Percentiles rank a stretch among this genome's conserved stretches.
phyloP scores from a whole-genome alignment of 2,797 vertebrate genomes.

The Siniperca undulata region DNA sequence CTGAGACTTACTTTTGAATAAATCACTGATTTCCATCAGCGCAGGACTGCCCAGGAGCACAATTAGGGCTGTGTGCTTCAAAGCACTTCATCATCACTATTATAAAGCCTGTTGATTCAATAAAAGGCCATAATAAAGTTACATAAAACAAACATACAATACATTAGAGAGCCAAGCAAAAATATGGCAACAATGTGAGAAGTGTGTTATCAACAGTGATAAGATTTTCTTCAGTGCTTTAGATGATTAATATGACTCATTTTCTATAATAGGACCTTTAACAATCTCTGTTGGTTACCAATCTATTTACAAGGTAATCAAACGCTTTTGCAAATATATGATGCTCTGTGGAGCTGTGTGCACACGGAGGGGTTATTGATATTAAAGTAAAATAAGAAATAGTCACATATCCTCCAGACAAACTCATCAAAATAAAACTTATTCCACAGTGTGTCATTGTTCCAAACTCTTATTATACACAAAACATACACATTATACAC shows the following conservation, averaged over 20 bases:
- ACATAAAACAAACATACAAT: conserved; percentile 33
- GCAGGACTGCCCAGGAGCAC: conserved; percentile 29
- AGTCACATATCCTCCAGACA: conserved; percentile 13
- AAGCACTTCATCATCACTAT: conserved; percentile 45
- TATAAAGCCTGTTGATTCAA: conserved; percentile 44
- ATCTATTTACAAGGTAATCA: conserved; percentile 29
- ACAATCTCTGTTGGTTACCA: conserved; percentile 2
- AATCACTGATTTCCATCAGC: conserved; percentile 38
- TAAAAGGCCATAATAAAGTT: conserved; percentile 51
- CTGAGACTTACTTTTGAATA: conserved; percentile 29
- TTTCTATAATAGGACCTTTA: conserved; percentile 20
- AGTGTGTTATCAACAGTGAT: conserved; percentile 34
- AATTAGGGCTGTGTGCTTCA: conserved; percentile 51
- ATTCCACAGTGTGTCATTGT: not conserved
- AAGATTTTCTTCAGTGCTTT: conserved; percentile 21
- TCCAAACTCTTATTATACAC: not conserved
- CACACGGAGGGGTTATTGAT: conserved; percentile 17
- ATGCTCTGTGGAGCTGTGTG: not conserved
- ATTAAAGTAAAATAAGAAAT: conserved; percentile 25
- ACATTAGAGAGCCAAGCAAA: conserved; percentile 25
- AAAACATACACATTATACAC: conserved; percentile 21
- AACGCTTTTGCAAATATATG: not conserved
- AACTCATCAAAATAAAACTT: not conserved
- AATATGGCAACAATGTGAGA: conserved; percentile 12
- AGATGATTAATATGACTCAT: conserved; percentile 26